Percentiles rank a stretch among this genome's conserved stretches.
These are phyloP conservation scores for Pachycephus smyrnensis DNA, from an alignment of 2,888 invertebrate genomes.

Conservation along the genomic window DNA sequence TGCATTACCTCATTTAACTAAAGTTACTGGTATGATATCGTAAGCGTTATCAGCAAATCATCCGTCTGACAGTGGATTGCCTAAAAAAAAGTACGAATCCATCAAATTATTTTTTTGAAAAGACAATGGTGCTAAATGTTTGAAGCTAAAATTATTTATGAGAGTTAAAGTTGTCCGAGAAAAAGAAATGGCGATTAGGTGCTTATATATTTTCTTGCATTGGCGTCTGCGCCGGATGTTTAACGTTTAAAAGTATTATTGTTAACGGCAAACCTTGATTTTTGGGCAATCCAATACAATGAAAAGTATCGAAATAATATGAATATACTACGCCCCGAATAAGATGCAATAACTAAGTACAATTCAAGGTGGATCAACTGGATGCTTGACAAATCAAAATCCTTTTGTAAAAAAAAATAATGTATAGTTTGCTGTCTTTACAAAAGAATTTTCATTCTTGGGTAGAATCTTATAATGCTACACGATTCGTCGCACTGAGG, in stretches of 20 bases:
- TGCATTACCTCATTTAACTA: constrained; percentile 61
- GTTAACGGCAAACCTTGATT: constrained; percentile 17
- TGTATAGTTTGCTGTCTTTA: constrained; percentile 42
- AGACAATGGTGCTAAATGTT: constrained; percentile 51
- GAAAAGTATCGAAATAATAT: constrained; percentile 32
- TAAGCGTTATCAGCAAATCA: constrained; percentile 50
- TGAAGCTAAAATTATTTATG: constrained; percentile 43
- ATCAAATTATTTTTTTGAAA: constrained; percentile 50
- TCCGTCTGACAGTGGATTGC: constrained; percentile 62
- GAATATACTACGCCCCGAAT: constrained; percentile 33
- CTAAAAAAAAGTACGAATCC: constrained; percentile 42
- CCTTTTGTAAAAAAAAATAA: constrained; percentile 38
- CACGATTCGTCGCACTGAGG: constrained; percentile 20
- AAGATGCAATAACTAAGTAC: constrained; percentile 60
- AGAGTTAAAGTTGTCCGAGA: constrained; percentile 41
- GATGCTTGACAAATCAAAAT: constrained; percentile 55
- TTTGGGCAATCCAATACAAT: constrained; percentile 56
- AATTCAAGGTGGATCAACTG: constrained; percentile 54
- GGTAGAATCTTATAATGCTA: constrained; percentile 34
- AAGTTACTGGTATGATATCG: constrained; percentile 57
- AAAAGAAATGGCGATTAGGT: constrained; percentile 41
- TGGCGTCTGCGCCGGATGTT: constrained; percentile 34
- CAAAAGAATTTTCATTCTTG: constrained; percentile 39
- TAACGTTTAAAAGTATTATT: constrained; percentile 6
- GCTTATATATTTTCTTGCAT: constrained; percentile 52